Evolutionary conservation across 2,113 vertebrate species (phyloP).

Genomic region (Nycticorax nycticorax): DNA sequence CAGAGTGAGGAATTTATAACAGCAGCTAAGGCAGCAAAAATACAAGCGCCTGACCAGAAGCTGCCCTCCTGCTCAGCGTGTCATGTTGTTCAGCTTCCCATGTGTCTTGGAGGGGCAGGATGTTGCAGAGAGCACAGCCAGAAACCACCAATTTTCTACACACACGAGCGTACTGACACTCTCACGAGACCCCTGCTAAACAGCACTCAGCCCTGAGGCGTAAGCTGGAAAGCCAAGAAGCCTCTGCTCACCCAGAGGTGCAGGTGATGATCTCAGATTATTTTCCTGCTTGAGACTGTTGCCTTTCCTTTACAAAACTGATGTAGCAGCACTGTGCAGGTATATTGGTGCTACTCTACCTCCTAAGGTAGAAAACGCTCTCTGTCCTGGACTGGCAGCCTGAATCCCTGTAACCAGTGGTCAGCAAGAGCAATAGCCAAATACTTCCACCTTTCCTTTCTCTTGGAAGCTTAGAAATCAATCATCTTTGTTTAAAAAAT

Average conservation of each 20-base stretch:
- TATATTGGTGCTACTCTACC: not conserved
- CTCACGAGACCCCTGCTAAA: not conserved
- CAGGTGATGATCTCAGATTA: not conserved
- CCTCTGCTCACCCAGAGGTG: not conserved
- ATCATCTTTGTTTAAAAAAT: not conserved
- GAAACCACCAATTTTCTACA: not conserved
- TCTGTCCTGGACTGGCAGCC: not conserved
- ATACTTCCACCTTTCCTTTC: not conserved
- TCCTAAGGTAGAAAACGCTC: not conserved
- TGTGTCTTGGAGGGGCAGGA: not conserved
- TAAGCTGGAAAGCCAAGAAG: not conserved
- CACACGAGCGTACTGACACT: accelerated
- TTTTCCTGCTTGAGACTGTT: not conserved
- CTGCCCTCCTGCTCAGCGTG: slow-evolving; percentile 6
- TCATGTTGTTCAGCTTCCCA: not conserved
- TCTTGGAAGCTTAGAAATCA: not conserved
- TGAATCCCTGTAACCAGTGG: not conserved
- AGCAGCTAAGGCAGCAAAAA: slow-evolving; percentile 68
- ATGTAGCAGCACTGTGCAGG: not conserved
- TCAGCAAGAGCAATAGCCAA: not conserved
- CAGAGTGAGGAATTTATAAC: slow-evolving; percentile 63
- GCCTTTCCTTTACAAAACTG: not conserved
- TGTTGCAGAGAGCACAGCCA: not conserved
- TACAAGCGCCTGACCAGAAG: slow-evolving; percentile 7
- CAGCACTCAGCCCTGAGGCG: not conserved